These are phyloP conservation scores for Eueides isabella DNA, from an alignment of 1,140 invertebrate species.

Conservation along the genomic window DNA sequence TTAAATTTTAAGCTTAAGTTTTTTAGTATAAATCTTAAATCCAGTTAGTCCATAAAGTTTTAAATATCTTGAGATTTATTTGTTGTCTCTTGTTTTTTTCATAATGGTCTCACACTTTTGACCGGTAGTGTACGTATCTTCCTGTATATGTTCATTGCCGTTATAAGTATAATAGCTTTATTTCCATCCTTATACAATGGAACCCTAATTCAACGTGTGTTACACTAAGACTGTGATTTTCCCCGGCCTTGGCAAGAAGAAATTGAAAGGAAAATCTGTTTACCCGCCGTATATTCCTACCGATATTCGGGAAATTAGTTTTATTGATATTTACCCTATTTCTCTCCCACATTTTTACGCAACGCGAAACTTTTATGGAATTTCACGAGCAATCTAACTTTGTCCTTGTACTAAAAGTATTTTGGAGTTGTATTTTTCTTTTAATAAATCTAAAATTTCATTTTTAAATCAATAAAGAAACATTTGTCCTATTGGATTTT, in stretches of 20 bases:
- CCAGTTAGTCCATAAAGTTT: no score
- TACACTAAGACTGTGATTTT: constrained; percentile 6
- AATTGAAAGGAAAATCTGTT: constrained; percentile 13
- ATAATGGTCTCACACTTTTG: no score
- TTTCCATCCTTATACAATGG: background rate
- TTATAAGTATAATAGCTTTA: background rate
- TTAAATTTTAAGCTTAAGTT: no score
- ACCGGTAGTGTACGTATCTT: background rate
- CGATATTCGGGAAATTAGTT: constrained; percentile 14
- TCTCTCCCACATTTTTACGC: constrained; percentile 16
- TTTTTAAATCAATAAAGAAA: background rate
- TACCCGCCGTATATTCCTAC: constrained; percentile 11
- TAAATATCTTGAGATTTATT: no score
- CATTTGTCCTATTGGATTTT: no score
- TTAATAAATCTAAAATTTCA: background rate
- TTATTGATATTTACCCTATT: constrained; percentile 23
- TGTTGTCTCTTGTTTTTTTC: no score
- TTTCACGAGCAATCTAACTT: constrained; percentile 9
- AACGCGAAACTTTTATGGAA: constrained; percentile 12
- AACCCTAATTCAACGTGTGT: background rate
- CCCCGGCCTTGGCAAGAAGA: constrained; percentile 3
- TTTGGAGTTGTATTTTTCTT: background rate
- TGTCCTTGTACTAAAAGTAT: background rate
- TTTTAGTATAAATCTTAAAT: no score
- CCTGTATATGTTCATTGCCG: background rate